Evolutionary conservation across 2,797 vertebrate genomes (phyloP), one percentile per base, ranked within the genome.

Genomic region (Melanotaenia nigrans): DNA sequence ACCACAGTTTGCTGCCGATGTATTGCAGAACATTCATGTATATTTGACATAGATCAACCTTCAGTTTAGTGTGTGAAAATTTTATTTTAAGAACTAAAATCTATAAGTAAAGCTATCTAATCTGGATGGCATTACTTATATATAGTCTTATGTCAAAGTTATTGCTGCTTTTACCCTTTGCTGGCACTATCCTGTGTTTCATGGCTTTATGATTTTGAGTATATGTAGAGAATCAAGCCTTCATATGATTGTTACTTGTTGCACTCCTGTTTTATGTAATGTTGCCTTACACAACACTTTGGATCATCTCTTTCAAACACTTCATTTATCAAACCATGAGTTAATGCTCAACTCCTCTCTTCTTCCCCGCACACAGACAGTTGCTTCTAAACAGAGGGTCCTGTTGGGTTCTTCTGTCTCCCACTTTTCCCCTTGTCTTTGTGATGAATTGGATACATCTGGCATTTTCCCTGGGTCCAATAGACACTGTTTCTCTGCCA

Each of bases 361-460:
- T 58, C 56, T 45, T 28, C n/a, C 59, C 45, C 32, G n/a, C 24
- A 56, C 51, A 22, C 18, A 62, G 60, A 72, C 5, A 60, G 35
- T 69, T 49, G 30, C 38, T 64, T 35, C 65, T 61, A 24, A 67
- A 77, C 53, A 61, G 54, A 57, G 65, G 61, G 38, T 77, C 42
- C 45, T 11, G 20, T 45, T 3, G 22, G 76, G 61, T 58, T 79
- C 65, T 36, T 74, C 60, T 71, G 80, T 88, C 68, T 88, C 25
- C 57, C 61, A 82, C 83, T 81, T 81, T 75, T 86, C 73, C 81
- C 76, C 73, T 28, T 84, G 73, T 86, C 82, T 83, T 51, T 42
- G 73, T 84, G 87, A 90, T 90, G 74, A 87, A 90, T 86, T 85
- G 64, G 74, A 82, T 79, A 88, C 87, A 88, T 89, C 83, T 90